Evolutionary conservation across 1,140 invertebrate genomes (phyloP), one percentile per base, ranked within the genome.

Genomic region (Dendrolimus punctatus): DNA sequence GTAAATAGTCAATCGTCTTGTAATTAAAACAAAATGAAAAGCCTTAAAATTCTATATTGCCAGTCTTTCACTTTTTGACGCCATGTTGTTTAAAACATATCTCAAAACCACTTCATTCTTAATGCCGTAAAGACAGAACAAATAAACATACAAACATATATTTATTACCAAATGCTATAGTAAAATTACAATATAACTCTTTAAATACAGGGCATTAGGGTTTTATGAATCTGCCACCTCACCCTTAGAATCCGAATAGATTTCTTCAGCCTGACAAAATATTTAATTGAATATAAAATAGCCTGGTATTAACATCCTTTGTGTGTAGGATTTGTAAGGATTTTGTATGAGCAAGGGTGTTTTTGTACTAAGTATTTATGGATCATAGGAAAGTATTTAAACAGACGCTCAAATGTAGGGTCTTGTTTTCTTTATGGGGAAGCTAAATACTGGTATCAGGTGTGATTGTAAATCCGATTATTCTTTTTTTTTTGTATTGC

Each of bases 211-310:
- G 23, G 23, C 23, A 23, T 23, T 23, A 23, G 23, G 23, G 23
- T 23, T 23, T 23, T 23, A 23, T 23, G 23, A 23, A 23, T 62
- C 66, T 72, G 58, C 57, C 45, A 51, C 55, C 53, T 59, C 42
- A 68, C 60, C 71, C 64, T 60, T 59, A 64, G 42, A 78, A 72
- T 70, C 67, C 65, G 46, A 57, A 80, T 72, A 69, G 61, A 76
- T 79, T 72, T 73, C 64, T 80, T 76, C 64, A 59, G 74, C 80
- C 68, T 62, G 64, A 80, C 76, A 81, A 80, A 85, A 83, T 75
- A 76, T 80, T 76, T 82, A 83, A 85, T 85, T 83, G 79, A 85
- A 85, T 85, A 83, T 78, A 76, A 80, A 85, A 81, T 77, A 71
- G 68, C 60, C 49, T 62, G 68, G 76, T 63, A 73, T 81, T 85